Evolutionary conservation across 1,140 invertebrate genomes (phyloP), one percentile per base, ranked within the genome.

Genomic region (Drosophila tropicalis): DNA sequence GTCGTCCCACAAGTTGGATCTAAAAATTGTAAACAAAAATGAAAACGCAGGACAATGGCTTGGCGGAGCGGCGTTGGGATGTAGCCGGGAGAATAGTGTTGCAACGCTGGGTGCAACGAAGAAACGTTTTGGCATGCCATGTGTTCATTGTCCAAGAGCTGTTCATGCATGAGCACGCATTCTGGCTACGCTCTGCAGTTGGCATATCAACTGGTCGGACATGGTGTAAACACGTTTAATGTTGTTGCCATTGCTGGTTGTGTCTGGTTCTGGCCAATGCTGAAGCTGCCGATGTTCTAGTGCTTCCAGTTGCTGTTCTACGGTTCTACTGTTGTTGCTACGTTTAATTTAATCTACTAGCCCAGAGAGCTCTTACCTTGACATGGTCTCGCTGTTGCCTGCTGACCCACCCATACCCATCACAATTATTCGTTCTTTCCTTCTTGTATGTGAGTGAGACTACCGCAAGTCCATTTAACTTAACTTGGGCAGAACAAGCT

Each of bases 191-290:
- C 36, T 36, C 67, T 55, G 69, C 72, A 89, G 76, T 89, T 87
- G 83, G 84, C 79, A 87, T 87, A 87, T 87, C 84, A 89, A 89
- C 83, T 89, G 83, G 83, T 87, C 84, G 73, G 84, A 87, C 84
- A 87, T 87, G 84, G 84, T 87, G 84, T 89, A 87, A 87, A 87
- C 84, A 87, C 85, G 84, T 84, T 89, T 80, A 87, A 89, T 87
- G 84, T 84, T 89, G 84, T 84, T 87, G 79, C 62, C 67, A 40
- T 63, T 70, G 74, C 39, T 41, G 39, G 55, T 44, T n/a, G 41
- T 67, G 61, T 51, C 44, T 57, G 73, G 72, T 66, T 61, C 55
- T 54, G 70, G 81, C 39, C 62, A 66, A 25, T 47, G 54, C 62
- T 62, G 15, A 41, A 71, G 81, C 44, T 63, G 54, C 65, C 87